Percentiles rank a stretch among this genome's conserved stretches.
Evolutionary conservation across 2,113 vertebrate species (phyloP).

Genomic region (Progne subis): DNA sequence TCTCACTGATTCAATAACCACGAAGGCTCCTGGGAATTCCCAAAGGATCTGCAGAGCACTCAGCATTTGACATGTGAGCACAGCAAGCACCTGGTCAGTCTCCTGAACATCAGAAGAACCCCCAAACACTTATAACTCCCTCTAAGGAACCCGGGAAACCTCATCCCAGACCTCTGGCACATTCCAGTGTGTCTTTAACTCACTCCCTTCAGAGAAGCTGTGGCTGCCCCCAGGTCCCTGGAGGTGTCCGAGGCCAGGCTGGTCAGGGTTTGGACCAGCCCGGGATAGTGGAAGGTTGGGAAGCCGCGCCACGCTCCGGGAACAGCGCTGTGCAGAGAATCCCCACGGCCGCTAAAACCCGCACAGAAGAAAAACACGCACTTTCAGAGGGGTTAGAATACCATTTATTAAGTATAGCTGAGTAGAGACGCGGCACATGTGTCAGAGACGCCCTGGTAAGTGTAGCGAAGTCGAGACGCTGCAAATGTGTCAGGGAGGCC

Average conservation of each 20-base stretch:
- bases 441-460: not conserved
- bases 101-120: accelerated
- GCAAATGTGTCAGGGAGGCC: too few relatives aligned
- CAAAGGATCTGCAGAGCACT: not conserved
- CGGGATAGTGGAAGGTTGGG: too few relatives aligned
- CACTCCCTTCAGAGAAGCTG: not conserved
- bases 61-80: not conserved
- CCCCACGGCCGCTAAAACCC: accelerated
- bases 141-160: accelerated
- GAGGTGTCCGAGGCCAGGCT: not conserved
- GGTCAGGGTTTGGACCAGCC: too few relatives aligned
- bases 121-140: accelerated
- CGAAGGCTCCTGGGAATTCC: accelerated
- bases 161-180: accelerated
- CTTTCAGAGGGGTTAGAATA: accelerated
- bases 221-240: not conserved
- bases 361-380: not conserved
- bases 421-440: accelerated
- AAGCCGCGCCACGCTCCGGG: too few relatives aligned
- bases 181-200: accelerated
- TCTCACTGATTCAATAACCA: accelerated
- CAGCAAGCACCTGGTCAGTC: accelerated
- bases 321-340: accelerated
- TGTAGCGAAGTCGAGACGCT: too few relatives aligned
- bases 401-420: not conserved